phyloP scores from a whole-genome alignment of 2,888 invertebrate species.

The Tachina lurida region DNA sequence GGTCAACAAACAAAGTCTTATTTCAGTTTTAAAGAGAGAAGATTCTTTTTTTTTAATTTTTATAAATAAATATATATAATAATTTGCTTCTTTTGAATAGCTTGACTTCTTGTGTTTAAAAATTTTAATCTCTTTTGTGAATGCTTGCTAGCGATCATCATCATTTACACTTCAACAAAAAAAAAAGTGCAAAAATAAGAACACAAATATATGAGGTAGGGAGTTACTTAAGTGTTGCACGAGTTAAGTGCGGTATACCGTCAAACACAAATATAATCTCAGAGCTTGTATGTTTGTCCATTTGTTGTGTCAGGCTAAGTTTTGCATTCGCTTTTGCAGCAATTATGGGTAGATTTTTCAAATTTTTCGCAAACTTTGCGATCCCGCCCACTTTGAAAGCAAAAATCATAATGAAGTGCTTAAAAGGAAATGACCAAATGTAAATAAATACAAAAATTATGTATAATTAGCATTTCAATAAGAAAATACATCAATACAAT shows the following conservation, averaged over 20 bases:
- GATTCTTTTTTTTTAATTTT: constrained; percentile 50
- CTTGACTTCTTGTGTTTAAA: constrained; percentile 79
- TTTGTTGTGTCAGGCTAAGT: neutral
- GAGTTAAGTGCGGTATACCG: constrained; percentile 13
- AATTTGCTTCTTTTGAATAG: constrained; percentile 53
- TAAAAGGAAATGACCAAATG: too few relatives aligned
- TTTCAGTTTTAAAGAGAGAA: constrained; percentile 32
- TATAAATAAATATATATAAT: constrained; percentile 33
- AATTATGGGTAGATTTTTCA: neutral
- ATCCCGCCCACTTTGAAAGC: too few relatives aligned
- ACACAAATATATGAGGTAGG: constrained; percentile 14
- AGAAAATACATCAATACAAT: too few relatives aligned
- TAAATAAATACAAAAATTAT: too few relatives aligned
- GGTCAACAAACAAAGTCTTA: constrained; percentile 49
- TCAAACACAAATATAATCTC: neutral
- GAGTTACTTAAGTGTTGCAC: constrained; percentile 24
- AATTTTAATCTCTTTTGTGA: constrained; percentile 81
- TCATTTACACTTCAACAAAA: constrained; percentile 57
- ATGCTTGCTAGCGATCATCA: constrained; percentile 73
- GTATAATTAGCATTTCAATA: too few relatives aligned
- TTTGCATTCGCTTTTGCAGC: neutral
- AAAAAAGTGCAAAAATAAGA: neutral
- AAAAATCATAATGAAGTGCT: too few relatives aligned
- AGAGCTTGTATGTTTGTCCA: neutral
- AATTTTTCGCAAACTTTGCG: too few relatives aligned